Evolutionary conservation across 1,140 invertebrate species (phyloP).

Genomic region (Calliphora vicina): DNA sequence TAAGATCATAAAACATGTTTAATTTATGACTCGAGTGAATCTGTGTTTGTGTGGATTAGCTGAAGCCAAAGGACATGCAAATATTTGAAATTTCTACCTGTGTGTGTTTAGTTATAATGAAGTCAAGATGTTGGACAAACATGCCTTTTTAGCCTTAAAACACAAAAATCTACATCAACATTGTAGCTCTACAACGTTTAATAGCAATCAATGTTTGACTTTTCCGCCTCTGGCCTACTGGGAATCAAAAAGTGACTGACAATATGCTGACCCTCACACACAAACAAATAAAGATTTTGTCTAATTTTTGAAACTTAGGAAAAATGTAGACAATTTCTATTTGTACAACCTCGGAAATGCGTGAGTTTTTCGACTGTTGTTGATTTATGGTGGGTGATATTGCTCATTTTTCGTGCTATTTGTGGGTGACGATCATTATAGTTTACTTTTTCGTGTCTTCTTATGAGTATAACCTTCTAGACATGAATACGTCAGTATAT

Average conservation of each 20-base stretch:
- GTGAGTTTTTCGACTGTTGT: not conserved
- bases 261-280: not conserved
- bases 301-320: no score
- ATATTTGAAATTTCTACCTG: not conserved
- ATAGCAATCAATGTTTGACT: conserved; percentile 15
- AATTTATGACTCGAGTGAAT: not conserved
- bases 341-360: not conserved
- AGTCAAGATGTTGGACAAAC: conserved; percentile 21
- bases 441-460: no score
- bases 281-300: not conserved
- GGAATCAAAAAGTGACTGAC: conserved; percentile 20
- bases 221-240: conserved; percentile 14
- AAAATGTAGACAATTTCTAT: not conserved
- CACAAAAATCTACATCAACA: not conserved
- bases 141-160: not conserved
- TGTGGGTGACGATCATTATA: not conserved
- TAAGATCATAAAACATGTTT: conserved; percentile 17
- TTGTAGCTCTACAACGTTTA: not conserved
- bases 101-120: not conserved
- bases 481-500: no score
- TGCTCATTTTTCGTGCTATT: not conserved
- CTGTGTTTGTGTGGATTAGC: not conserved
- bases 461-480: no score
- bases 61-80: not conserved
- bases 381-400: not conserved